phyloP scores from a whole-genome alignment of 2,113 vertebrate species.

The Holacanthus passer region DNA sequence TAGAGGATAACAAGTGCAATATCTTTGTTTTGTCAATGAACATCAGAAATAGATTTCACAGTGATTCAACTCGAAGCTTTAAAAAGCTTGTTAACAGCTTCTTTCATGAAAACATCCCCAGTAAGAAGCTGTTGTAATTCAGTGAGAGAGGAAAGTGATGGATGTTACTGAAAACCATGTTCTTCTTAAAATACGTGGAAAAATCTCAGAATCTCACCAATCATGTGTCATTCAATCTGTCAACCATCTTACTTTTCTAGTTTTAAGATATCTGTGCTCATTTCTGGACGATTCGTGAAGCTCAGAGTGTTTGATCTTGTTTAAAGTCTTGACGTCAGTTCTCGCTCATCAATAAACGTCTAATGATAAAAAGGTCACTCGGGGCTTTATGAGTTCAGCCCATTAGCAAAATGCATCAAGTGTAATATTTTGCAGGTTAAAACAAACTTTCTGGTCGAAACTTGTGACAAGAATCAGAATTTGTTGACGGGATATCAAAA shows the following conservation, averaged over 20 bases:
- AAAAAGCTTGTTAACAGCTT: too few relatives aligned
- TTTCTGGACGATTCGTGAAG: too few relatives aligned
- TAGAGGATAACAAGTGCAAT: neutral
- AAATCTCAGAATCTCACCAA: too few relatives aligned
- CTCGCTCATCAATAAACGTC: neutral
- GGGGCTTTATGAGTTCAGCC: neutral
- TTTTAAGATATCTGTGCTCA: neutral
- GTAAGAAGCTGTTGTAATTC: too few relatives aligned
- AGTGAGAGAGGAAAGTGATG: too few relatives aligned
- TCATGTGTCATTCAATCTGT: too few relatives aligned
- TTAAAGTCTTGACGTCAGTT: neutral
- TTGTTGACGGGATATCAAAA: neutral
- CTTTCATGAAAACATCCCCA: too few relatives aligned
- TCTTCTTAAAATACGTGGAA: too few relatives aligned
- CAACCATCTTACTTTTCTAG: neutral
- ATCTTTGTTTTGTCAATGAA: neutral
- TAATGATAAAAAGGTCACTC: neutral
- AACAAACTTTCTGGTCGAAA: neutral
- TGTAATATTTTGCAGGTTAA: neutral
- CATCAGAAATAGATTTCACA: too few relatives aligned
- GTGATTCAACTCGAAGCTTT: too few relatives aligned
- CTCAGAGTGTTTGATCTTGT: neutral
- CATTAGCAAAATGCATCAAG: neutral
- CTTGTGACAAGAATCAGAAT: constrained; percentile 31
- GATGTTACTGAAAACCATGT: too few relatives aligned